Evolutionary conservation across 2,888 invertebrate species (phyloP).

Genomic region (Octonoba sinensis): DNA sequence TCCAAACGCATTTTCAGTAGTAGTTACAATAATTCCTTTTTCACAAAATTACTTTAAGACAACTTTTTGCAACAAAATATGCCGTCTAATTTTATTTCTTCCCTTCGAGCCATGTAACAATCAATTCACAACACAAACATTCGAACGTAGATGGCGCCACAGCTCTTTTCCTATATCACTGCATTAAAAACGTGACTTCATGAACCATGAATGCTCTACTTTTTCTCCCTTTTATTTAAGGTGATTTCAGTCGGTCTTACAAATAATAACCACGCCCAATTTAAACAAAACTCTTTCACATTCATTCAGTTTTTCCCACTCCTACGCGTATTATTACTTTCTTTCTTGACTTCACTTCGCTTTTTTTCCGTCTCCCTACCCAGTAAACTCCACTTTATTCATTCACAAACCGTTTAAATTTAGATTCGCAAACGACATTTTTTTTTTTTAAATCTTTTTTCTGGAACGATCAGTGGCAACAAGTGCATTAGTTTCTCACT

Average conservation of each 20-base stretch:
- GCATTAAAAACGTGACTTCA: slow-evolving; percentile 40
- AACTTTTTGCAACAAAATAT: background rate
- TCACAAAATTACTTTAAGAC: too few relatives aligned
- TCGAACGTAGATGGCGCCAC: slow-evolving; percentile 39
- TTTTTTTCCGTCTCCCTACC: background rate
- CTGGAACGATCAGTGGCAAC: slow-evolving; percentile 21
- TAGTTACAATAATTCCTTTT: too few relatives aligned
- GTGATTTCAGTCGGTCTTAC: slow-evolving; percentile 41
- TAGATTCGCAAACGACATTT: slow-evolving; percentile 24
- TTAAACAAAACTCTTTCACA: slow-evolving; percentile 53
- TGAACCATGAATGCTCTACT: slow-evolving; percentile 50
- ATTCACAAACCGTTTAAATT: slow-evolving; percentile 48
- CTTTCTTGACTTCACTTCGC: background rate
- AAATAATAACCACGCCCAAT: slow-evolving; percentile 51
- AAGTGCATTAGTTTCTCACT: slow-evolving; percentile 2
- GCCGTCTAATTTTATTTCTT: background rate
- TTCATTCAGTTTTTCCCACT: slow-evolving; percentile 40
- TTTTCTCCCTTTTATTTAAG: slow-evolving; percentile 37
- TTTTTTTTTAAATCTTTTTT: slow-evolving; percentile 1
- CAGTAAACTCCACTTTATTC: slow-evolving; percentile 1
- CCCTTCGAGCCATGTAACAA: background rate
- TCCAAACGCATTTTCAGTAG: too few relatives aligned
- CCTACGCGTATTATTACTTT: slow-evolving; percentile 22
- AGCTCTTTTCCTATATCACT: background rate
- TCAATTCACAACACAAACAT: background rate